Evolutionary conservation across 2,797 vertebrate species (phyloP), one percentile per base, ranked within the genome.

Genomic region (Poeciliopsis presidionis): DNA sequence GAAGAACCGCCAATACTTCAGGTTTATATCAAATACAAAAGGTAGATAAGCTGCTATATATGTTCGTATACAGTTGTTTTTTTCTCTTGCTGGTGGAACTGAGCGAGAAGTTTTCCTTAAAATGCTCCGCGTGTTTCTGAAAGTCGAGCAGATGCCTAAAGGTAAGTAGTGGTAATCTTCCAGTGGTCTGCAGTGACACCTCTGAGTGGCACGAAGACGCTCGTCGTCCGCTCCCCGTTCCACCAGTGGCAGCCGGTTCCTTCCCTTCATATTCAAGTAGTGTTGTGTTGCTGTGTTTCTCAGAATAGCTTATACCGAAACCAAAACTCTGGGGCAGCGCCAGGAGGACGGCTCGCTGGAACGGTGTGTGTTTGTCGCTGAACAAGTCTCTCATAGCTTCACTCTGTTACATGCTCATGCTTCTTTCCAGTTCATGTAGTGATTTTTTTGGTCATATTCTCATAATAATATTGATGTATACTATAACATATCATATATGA

Each of bases 241-340:
- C 90, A 91, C 90, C 90, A 81, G 80, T 75, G 76, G 88, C 87
- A 85, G 88, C 90, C 71, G 84, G 86, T 83, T 87, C 91, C 92
- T 94, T 93, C 90, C 89, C 90, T 95, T 94, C 90, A 94, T 95
- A 92, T 96, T 96, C 95, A 96, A 95, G 95, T 96, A 94, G 91
- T 93, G 90, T 93, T 90, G 90, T 93, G 93, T 93, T 87, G 88
- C 88, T 92, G 89, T 94, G 90, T 92, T 93, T 94, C 84, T 90
- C 91, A 90, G 89, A 95, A 95, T 96, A 96, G 95, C 95, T 96
- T 96, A 96, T 94, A 94, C 92, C 90, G 91, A 94, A 94, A 94
- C 88, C 90, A 46, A 91, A 89, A 90, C 87, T 88, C 90, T 90
- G 87, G 85, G 87, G 89, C 90, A 90, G 92, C 85, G 81, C 84